Conservation (phyloP, 2,797 vertebrate species). For the Phrynocephalus guinanensis region DNA sequence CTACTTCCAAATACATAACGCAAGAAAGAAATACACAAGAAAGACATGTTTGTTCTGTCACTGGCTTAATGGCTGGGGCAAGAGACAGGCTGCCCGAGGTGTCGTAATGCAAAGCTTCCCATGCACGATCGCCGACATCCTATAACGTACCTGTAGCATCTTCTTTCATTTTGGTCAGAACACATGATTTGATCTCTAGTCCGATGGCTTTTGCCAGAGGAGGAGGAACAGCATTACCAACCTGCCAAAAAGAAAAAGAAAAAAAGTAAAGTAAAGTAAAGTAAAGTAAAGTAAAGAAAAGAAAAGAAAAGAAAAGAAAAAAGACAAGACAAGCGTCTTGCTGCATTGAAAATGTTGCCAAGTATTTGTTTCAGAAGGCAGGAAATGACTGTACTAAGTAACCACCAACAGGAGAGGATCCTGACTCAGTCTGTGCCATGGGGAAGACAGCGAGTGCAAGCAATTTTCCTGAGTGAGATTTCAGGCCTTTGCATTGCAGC, state of each 20-base stretch:
- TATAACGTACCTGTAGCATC: slow-evolving; percentile 77
- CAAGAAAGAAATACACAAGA: not conserved
- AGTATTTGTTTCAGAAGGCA: too few relatives aligned
- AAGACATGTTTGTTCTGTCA: not conserved
- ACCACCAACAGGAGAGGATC: not conserved
- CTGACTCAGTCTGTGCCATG: not conserved
- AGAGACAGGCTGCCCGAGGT: not conserved
- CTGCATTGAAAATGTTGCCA: not conserved
- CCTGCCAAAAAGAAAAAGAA: slow-evolving; percentile 73
- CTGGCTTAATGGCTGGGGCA: too few relatives aligned
- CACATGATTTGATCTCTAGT: slow-evolving; percentile 88
- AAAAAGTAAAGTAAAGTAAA: too few relatives aligned
- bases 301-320: not conserved
- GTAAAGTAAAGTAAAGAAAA: not conserved
- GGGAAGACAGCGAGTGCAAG: not conserved
- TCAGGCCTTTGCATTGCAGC: not conserved
- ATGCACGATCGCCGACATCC: not conserved
- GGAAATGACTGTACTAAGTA: not conserved
- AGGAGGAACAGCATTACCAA: slow-evolving; percentile 95
- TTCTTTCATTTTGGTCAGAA: slow-evolving; percentile 82
- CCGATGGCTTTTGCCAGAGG: slow-evolving; percentile 95
- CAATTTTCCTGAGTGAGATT: not conserved
- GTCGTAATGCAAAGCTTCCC: not conserved
- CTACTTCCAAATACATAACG: not conserved
- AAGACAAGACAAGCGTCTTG: not conserved